phyloP scores from a whole-genome alignment of 2,888 invertebrate genomes.

The Conops quadrifasciatus region DNA sequence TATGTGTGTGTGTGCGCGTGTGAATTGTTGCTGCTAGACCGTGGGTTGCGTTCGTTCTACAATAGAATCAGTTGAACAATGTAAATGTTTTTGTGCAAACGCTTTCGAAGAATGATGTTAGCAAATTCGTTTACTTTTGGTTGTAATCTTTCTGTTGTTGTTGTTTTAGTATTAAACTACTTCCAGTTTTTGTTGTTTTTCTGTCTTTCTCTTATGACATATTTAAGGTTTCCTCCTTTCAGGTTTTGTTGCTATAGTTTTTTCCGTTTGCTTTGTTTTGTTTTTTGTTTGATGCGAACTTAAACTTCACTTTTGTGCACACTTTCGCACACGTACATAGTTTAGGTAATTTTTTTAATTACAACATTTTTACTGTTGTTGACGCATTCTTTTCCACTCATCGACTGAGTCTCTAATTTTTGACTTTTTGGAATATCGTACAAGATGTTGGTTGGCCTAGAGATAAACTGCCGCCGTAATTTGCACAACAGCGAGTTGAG shows the following conservation, averaged over 20 bases:
- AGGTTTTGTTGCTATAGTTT: too few relatives aligned
- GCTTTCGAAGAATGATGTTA: neutral
- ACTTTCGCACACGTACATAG: slow-evolving; percentile 37
- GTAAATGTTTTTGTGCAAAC: neutral
- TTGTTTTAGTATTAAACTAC: neutral
- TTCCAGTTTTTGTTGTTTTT: neutral
- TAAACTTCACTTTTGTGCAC: slow-evolving; percentile 37
- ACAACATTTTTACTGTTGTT: slow-evolving; percentile 17
- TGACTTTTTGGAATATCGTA: neutral
- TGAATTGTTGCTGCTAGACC: slow-evolving; percentile 16
- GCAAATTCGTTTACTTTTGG: neutral
- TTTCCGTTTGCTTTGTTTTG: slow-evolving; percentile 15
- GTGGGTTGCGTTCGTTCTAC: neutral
- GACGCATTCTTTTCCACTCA: slow-evolving; percentile 33
- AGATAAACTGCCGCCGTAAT: slow-evolving; percentile 13
- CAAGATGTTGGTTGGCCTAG: neutral
- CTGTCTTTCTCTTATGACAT: slow-evolving; percentile 9
- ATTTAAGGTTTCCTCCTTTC: neutral
- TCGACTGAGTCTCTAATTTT: slow-evolving; percentile 36
- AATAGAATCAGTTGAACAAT: neutral
- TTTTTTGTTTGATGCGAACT: slow-evolving; percentile 33
- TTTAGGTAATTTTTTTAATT: slow-evolving; percentile 24
- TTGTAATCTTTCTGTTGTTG: neutral
- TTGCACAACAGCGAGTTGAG: slow-evolving; percentile 36
- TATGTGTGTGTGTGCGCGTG: slow-evolving; percentile 31